Percentiles rank a stretch among this genome's conserved stretches.
Evolutionary conservation across 1,140 invertebrate genomes (phyloP).

Genomic region (Streblospio benedicti): DNA sequence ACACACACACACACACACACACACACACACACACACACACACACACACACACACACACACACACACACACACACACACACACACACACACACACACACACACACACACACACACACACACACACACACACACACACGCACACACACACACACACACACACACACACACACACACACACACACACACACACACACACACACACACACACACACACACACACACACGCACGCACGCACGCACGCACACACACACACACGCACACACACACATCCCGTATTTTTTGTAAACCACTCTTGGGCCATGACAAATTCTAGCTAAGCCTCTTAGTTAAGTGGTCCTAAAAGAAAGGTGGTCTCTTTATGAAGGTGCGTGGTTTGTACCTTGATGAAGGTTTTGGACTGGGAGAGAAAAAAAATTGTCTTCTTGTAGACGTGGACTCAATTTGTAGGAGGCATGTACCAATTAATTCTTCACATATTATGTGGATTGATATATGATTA

Average conservation of each 20-base stretch:
- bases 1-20: too few relatives aligned
- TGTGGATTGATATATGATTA: too few relatives aligned
- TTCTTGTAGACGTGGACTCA: too few relatives aligned
- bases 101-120: conserved; percentile 1
- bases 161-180: conserved; percentile 1
- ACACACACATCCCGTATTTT: neutral
- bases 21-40: neutral
- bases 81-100: conserved; percentile 3
- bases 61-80: conserved; percentile 3
- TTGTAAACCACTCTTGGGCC: too few relatives aligned
- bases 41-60: neutral
- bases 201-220: conserved; percentile 16
- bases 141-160: conserved; percentile 3
- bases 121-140: neutral
- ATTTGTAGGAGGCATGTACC: too few relatives aligned
- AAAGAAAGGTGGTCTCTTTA: too few relatives aligned
- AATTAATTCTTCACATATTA: too few relatives aligned
- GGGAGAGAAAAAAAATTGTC: too few relatives aligned
- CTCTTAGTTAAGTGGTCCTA: too few relatives aligned
- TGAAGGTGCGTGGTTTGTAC: too few relatives aligned
- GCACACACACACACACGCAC: conserved; percentile 9
- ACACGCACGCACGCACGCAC: conserved; percentile 9
- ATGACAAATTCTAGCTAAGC: too few relatives aligned
- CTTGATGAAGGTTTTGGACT: too few relatives aligned
- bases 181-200: conserved; percentile 15